These are phyloP conservation scores for Vanessa cardui DNA, from an alignment of 2,888 invertebrate genomes.

Conservation along the genomic window DNA sequence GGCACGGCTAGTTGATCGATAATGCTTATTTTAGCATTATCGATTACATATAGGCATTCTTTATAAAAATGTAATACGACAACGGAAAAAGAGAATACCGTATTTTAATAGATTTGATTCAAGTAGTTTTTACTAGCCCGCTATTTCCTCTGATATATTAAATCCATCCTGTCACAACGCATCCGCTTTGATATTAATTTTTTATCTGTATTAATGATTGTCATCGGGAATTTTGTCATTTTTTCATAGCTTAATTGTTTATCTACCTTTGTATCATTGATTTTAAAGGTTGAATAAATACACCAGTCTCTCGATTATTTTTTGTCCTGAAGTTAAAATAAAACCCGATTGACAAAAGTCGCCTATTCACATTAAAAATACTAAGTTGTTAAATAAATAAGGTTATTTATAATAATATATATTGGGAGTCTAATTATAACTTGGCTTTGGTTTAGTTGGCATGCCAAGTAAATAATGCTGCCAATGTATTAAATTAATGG, in stretches of 20 bases:
- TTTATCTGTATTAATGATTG: neutral
- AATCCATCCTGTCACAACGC: slow-evolving; percentile 30
- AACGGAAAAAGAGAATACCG: neutral
- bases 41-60: too few relatives aligned
- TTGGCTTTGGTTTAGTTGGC: slow-evolving; percentile 37
- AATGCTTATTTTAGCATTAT: too few relatives aligned
- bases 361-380: too few relatives aligned
- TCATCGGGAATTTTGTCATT: neutral
- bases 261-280: too few relatives aligned
- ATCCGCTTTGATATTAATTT: slow-evolving; percentile 4
- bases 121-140: slow-evolving; percentile 19
- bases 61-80: too few relatives aligned
- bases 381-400: too few relatives aligned
- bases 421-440: slow-evolving; percentile 28
- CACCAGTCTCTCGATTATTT: too few relatives aligned
- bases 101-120: slow-evolving; percentile 11
- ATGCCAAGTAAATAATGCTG: slow-evolving; percentile 32
- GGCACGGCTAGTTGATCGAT: too few relatives aligned
- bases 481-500: slow-evolving; percentile 36
- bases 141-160: slow-evolving; percentile 28
- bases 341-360: too few relatives aligned
- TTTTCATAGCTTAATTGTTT: too few relatives aligned
- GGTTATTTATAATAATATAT: neutral
- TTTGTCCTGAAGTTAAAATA: too few relatives aligned
- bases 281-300: too few relatives aligned